Conservation (phyloP, 2,888 invertebrate genomes). For the Tachystola acroxantha region DNA sequence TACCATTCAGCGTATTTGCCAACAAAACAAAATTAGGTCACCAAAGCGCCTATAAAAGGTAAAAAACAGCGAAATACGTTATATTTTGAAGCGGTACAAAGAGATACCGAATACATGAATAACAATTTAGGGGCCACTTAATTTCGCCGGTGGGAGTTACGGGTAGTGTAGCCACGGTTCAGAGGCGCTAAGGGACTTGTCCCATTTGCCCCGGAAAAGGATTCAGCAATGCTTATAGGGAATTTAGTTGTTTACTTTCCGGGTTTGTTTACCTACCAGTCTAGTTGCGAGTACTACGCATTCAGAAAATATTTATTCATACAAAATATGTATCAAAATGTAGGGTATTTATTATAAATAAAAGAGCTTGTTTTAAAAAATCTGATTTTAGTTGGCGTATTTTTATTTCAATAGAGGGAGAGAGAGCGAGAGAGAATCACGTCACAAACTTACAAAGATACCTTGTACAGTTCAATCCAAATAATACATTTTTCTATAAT, state of each 20-base stretch:
- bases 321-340: no score
- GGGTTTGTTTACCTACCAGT: no score
- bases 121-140: constrained; percentile 26
- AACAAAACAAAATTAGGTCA: background rate
- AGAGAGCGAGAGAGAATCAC: no score
- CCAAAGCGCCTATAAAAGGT: background rate
- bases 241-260: constrained; percentile 10
- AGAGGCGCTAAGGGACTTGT: background rate
- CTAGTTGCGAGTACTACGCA: no score
- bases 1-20: background rate
- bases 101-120: constrained; percentile 27
- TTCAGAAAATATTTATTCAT: no score
- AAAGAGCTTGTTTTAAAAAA: no score
- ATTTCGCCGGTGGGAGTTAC: constrained; percentile 23
- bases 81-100: constrained; percentile 13
- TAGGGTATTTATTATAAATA: no score
- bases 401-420: no score
- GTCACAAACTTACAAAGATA: no score
- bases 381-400: no score
- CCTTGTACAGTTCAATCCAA: no score
- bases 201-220: constrained; percentile 12
- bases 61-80: background rate
- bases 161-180: constrained; percentile 7
- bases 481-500: no score
- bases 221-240: constrained; percentile 19